Conservation (phyloP, 2,797 vertebrate species). For the Myotis planiceps region DNA sequence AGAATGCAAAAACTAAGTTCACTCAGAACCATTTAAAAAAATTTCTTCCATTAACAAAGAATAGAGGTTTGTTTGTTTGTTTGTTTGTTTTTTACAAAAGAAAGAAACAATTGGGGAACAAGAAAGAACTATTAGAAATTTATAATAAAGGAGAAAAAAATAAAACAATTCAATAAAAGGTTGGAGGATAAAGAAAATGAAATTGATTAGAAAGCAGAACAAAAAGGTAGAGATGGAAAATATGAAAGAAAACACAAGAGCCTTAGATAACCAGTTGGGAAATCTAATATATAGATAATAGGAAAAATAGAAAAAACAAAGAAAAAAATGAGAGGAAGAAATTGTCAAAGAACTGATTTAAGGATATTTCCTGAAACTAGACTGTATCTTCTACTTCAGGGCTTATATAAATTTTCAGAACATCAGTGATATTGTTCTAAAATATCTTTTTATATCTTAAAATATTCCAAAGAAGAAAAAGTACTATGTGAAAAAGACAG, state of each 20-base stretch:
- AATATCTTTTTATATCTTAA: neutral
- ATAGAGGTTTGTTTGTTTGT: neutral
- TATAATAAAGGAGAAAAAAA: neutral
- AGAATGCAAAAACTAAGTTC: neutral
- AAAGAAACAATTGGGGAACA: neutral
- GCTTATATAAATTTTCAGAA: slow-evolving; percentile 11
- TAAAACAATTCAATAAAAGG: neutral
- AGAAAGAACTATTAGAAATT: neutral
- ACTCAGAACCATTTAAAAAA: neutral
- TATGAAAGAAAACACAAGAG: neutral
- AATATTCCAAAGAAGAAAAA: slow-evolving; percentile 23
- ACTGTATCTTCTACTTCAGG: neutral
- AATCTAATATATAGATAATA: neutral
- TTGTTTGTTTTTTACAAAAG: neutral
- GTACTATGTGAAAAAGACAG: neutral
- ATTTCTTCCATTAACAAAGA: neutral
- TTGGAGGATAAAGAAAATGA: neutral
- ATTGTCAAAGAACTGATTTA: neutral
- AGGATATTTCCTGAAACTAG: neutral
- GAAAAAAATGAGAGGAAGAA: neutral
- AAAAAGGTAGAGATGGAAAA: neutral
- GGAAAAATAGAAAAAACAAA: neutral
- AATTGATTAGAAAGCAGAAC: slow-evolving; percentile 1
- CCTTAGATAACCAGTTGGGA: neutral
- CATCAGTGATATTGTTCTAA: neutral